Evolutionary conservation across 2,113 vertebrate genomes (phyloP).

Genomic region (Indicator indicator): DNA sequence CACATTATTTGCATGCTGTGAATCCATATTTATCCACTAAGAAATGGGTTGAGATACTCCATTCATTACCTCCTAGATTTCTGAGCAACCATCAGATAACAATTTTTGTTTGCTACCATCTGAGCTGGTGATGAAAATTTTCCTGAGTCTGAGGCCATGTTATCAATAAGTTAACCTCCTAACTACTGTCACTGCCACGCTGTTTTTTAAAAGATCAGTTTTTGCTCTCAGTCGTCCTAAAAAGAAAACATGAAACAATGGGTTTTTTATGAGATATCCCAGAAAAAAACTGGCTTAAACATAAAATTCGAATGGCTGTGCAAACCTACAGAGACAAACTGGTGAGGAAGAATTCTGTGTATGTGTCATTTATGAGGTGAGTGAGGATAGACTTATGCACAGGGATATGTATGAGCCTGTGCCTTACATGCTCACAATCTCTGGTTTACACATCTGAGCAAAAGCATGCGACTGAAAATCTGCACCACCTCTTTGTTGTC

Average conservation of each 20-base stretch:
- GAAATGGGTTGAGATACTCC: neutral
- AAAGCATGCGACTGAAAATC: neutral
- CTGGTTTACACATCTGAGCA: neutral
- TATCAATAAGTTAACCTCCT: neutral
- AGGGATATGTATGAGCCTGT: neutral
- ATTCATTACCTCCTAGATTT: neutral
- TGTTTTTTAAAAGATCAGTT: neutral
- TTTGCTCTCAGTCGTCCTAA: neutral
- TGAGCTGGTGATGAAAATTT: constrained; percentile 3
- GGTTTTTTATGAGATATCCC: neutral
- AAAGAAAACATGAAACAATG: neutral
- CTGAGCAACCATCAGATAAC: neutral
- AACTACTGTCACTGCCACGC: neutral
- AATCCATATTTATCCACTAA: constrained; percentile 19
- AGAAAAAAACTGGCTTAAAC: neutral
- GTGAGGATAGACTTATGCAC: neutral
- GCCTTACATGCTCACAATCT: neutral
- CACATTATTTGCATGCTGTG: constrained; percentile 2
- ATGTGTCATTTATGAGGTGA: neutral
- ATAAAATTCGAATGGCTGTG: neutral
- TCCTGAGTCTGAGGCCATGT: neutral
- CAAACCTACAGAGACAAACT: neutral
- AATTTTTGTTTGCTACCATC: neutral
- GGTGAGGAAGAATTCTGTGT: neutral
- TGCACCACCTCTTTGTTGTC: neutral